These are phyloP conservation scores for Nomada goodeniana DNA, from an alignment of 2,888 invertebrate genomes.

Conservation along the genomic window DNA sequence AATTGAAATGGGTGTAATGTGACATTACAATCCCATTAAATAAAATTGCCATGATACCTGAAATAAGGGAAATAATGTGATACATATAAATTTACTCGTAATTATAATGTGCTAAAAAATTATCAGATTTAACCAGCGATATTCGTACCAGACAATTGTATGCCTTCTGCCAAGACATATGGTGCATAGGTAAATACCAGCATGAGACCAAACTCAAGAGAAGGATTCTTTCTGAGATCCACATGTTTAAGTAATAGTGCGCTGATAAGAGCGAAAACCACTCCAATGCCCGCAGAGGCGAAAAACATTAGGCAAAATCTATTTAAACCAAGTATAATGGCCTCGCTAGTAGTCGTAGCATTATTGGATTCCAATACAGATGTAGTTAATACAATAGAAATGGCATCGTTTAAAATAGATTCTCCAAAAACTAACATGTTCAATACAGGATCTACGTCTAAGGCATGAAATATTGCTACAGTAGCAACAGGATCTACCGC, in stretches of 20 bases:
- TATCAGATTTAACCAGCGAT: constrained; percentile 6
- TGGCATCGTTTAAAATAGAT: constrained; percentile 98
- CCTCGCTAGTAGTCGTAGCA: constrained; percentile 91
- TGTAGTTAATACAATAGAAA: constrained; percentile 98
- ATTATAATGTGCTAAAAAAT: background rate
- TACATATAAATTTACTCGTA: no score
- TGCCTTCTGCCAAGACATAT: constrained; percentile 98
- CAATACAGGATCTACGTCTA: constrained; percentile 98
- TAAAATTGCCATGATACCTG: constrained; percentile 99
- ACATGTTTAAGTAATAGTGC: constrained; percentile 97
- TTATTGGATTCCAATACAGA: constrained; percentile 91
- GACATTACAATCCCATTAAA: constrained; percentile 99
- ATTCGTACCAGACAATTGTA: constrained; percentile 93
- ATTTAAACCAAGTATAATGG: constrained; percentile 94
- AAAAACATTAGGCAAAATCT: constrained; percentile 99
- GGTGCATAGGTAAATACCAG: constrained; percentile 99
- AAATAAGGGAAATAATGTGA: constrained; percentile 73
- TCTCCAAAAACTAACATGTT: constrained; percentile 99
- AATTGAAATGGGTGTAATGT: constrained; percentile 99
- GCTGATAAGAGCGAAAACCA: constrained; percentile 96
- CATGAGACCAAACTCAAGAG: constrained; percentile 99
- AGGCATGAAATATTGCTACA: constrained; percentile 98
- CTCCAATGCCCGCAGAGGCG: constrained; percentile 98
- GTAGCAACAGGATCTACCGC: constrained; percentile 99
- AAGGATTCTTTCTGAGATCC: constrained; percentile 98